A percentile compares a stretch with the other conserved stretches of the same genome.
These are phyloP conservation scores for Parauchenoglanis punctatus DNA, from an alignment of 2,797 vertebrate species.

Conservation along the genomic window DNA sequence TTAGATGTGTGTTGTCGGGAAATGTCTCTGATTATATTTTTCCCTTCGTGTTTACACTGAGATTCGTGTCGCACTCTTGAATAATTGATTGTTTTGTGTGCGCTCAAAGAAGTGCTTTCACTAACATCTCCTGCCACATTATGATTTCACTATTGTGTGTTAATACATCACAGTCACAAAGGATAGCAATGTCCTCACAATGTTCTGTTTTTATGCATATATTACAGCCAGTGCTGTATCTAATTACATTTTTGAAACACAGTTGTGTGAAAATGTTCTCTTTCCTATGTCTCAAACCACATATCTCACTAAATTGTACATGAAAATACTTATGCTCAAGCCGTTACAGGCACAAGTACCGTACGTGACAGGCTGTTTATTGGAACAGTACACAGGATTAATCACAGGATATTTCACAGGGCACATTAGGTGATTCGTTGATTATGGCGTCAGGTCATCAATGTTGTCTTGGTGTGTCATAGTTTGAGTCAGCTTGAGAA, in stretches of 20 bases:
- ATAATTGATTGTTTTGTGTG: slow-evolving; percentile 19
- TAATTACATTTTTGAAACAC: neutral
- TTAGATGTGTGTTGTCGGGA: neutral
- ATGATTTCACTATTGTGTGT: neutral
- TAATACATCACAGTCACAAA: neutral
- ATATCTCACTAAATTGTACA: neutral
- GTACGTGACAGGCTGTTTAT: neutral
- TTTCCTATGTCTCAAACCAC: neutral
- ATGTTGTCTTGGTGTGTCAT: neutral
- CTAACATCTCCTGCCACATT: neutral
- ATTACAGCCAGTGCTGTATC: neutral
- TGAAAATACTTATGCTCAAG: neutral
- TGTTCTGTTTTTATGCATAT: neutral
- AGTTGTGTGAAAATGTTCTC: neutral
- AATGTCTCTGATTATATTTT: neutral
- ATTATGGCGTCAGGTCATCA: neutral
- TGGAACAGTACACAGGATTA: neutral
- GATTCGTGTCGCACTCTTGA: slow-evolving; percentile 7
- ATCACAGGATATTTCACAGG: neutral
- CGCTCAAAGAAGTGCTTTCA: neutral
- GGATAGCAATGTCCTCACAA: neutral
- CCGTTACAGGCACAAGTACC: neutral
- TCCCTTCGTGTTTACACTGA: slow-evolving; percentile 5
- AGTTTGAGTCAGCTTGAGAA: neutral
- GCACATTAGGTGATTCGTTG: neutral